Base-by-base conservation (phyloP, 2,113 vertebrate genomes). In the Oenanthe oenanthe region DNA sequence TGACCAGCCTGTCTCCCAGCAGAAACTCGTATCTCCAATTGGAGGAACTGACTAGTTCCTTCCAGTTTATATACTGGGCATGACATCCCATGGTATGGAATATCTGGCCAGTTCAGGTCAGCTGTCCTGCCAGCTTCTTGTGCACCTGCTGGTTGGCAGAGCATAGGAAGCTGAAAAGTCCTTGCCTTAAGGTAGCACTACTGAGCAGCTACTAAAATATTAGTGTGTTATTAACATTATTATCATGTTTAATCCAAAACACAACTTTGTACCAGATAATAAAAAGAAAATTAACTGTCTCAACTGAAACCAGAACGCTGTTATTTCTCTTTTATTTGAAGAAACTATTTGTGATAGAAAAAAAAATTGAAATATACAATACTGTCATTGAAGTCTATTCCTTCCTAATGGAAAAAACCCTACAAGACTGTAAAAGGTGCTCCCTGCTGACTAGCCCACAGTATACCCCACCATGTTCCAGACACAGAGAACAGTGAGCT, bases 271-370 rank as follows among this genome's bases (percentile, higher is more conserved):
- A 71, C 6, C 13, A 62, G 8, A 12, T 25, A 65, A 28, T 42
- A 43, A 32, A 50, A 73, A 43, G 9, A 50, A 42, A 73, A 50
- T 43, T 24, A n/a, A 66, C 8, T 29, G 4, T 51, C 6, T 8
- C 12, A 19, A 22, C 26, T 73, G 36, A 81, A 88, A 58, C 6
- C 21, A 65, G 14, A 15, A 32, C 26, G 31, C 7, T 57, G 6
- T 7, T 72, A 70, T 92, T 97, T 96, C 68, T 95, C 50, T 63
- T 68, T 88, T 93, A 86, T 51, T 45, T 42, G 86, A 94, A 96
- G 71, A 53, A 97, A 88, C 5, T 84, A 71, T 84, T 91, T 88
- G 53, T 74, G 68, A 74, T 83, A 72, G 42, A 80, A 92, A 92
- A 92, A 96, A 77, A 89, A 61, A 92, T 26, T 85, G 14, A 14